Conservation (phyloP, 2,888 invertebrate species). For the Trisateles emortualis region DNA sequence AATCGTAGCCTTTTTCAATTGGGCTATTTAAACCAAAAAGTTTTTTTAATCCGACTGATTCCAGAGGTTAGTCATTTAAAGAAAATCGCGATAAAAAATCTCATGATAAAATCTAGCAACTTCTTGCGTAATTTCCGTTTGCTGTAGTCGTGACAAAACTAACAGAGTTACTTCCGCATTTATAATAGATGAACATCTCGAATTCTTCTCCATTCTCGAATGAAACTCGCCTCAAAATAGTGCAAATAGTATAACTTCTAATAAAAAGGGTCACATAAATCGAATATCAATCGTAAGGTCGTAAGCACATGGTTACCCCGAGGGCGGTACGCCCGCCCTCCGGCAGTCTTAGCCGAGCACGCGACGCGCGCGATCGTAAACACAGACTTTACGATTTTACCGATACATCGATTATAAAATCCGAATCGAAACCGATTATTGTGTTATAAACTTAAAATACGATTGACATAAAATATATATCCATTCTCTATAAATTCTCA, state of each 20-base stretch:
- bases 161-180: too few species aligned
- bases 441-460: conserved; percentile 37
- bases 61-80: too few species aligned
- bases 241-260: conserved; percentile 33
- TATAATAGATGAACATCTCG: neutral
- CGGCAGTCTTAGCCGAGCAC: conserved; percentile 77
- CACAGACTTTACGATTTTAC: conserved; percentile 42
- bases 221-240: conserved; percentile 24
- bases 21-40: too few species aligned
- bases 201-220: neutral
- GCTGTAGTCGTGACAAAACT: too few species aligned
- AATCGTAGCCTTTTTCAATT: too few species aligned
- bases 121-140: too few species aligned
- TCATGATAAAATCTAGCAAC: too few species aligned
- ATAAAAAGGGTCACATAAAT: conserved; percentile 49
- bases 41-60: too few species aligned
- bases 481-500: conserved; percentile 23
- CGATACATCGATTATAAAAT: conserved; percentile 45
- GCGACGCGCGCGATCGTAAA: conserved; percentile 70
- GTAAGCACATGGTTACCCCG: conserved; percentile 66
- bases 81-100: too few species aligned
- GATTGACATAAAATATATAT: conserved; percentile 27
- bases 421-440: conserved; percentile 38
- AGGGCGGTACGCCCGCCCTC: conserved; percentile 80
- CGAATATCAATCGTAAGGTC: conserved; percentile 54